Percentiles rank a stretch among this genome's conserved stretches.
phyloP scores from a whole-genome alignment of 2,113 vertebrate genomes.

The Puma concolor region DNA sequence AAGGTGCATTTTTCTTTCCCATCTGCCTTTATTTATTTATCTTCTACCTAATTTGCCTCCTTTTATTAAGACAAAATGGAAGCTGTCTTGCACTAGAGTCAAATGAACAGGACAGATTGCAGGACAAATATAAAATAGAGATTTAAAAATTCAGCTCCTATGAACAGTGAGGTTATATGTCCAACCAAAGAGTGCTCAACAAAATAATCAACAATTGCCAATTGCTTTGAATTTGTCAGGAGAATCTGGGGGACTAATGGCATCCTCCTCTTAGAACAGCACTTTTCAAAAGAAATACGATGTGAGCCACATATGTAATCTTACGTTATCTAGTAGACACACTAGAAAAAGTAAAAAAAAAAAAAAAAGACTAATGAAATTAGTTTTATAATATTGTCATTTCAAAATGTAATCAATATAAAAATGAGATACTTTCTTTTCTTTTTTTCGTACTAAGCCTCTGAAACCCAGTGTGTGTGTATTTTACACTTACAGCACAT shows the following conservation, averaged over 20 bases:
- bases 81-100: background rate
- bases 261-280: background rate
- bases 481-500: background rate
- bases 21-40: background rate
- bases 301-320: background rate
- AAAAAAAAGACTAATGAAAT: background rate
- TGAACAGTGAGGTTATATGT: background rate
- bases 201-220: background rate
- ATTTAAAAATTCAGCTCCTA: background rate
- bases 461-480: background rate
- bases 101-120: background rate
- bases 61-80: constrained; percentile 8
- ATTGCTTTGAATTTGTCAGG: background rate
- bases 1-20: background rate
- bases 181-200: background rate
- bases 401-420: background rate
- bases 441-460: background rate
- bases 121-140: background rate
- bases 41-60: background rate
- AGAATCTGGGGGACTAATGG: background rate
- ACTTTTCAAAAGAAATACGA: background rate
- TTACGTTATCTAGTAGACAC: background rate
- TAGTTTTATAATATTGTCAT: background rate
- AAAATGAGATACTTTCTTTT: background rate
- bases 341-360: background rate